Evolutionary conservation across 2,113 vertebrate species (phyloP).

Genomic region (Ifrita kowaldi): DNA sequence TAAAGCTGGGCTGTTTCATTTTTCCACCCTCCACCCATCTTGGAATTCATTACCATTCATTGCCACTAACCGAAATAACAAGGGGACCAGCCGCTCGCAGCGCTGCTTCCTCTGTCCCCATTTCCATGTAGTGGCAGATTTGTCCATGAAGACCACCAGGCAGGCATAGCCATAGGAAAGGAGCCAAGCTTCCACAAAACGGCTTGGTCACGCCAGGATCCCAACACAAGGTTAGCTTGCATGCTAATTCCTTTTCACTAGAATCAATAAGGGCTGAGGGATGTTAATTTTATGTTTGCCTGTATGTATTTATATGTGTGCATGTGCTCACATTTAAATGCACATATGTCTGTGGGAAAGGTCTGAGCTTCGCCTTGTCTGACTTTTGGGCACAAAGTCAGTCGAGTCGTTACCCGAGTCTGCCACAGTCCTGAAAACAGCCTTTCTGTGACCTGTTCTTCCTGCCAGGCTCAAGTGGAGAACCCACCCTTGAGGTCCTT

Average conservation of each 20-base stretch:
- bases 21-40: slow-evolving; percentile 2
- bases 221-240: background rate
- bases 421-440: background rate
- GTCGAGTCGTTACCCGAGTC: background rate
- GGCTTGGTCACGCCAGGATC: background rate
- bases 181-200: background rate
- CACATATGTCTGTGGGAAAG: background rate
- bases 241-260: background rate
- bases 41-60: background rate
- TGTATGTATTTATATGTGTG: background rate
- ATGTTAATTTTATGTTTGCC: background rate
- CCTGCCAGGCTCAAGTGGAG: background rate
- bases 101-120: background rate
- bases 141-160: background rate
- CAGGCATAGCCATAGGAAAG: background rate
- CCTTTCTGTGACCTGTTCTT: background rate
- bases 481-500: background rate
- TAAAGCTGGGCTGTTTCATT: background rate
- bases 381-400: background rate
- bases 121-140: background rate
- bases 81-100: rapidly evolving
- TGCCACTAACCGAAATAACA: background rate
- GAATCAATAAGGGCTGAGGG: background rate
- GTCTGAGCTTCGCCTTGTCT: background rate
- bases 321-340: background rate